Evolutionary conservation across 2,888 invertebrate genomes (phyloP).

Genomic region (Noctuana brunneofusca): DNA sequence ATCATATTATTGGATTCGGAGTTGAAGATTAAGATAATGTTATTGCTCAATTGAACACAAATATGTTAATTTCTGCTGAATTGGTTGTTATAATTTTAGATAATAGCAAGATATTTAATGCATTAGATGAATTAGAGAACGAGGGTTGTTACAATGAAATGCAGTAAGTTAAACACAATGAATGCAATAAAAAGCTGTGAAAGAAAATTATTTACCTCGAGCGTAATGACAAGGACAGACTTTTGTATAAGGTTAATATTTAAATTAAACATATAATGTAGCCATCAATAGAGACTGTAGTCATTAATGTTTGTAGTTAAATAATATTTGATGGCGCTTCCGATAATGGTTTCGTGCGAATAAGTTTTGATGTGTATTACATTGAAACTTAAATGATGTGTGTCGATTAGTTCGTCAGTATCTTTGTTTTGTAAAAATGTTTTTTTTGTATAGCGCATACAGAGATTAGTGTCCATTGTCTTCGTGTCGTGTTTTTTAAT

Average conservation of each 20-base stretch:
- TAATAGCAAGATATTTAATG: conserved; percentile 1
- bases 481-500: conserved; percentile 30
- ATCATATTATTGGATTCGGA: no score
- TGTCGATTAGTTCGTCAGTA: conserved; percentile 41
- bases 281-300: conserved; percentile 73
- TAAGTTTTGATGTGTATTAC: conserved; percentile 25
- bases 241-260: conserved; percentile 35
- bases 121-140: conserved; percentile 1
- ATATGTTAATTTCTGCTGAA: conserved; percentile 10
- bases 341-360: conserved; percentile 16
- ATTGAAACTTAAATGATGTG: conserved; percentile 25
- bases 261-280: conserved; percentile 50
- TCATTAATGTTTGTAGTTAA: conserved; percentile 74
- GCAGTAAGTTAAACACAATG: conserved; percentile 27
- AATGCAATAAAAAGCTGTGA: conserved; percentile 34
- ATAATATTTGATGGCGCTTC: conserved; percentile 62
- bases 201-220: conserved; percentile 32
- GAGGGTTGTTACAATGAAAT: conserved; percentile 12
- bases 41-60: conserved; percentile 29
- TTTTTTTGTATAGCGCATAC: conserved; percentile 42
- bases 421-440: conserved; percentile 63
- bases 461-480: conserved; percentile 31
- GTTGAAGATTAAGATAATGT: neutral
- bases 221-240: conserved; percentile 29
- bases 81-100: conserved; percentile 21